Percentiles rank a stretch among this genome's conserved stretches.
Conservation (phyloP, 2,797 vertebrate species). For the Linurgus olivaceus region DNA sequence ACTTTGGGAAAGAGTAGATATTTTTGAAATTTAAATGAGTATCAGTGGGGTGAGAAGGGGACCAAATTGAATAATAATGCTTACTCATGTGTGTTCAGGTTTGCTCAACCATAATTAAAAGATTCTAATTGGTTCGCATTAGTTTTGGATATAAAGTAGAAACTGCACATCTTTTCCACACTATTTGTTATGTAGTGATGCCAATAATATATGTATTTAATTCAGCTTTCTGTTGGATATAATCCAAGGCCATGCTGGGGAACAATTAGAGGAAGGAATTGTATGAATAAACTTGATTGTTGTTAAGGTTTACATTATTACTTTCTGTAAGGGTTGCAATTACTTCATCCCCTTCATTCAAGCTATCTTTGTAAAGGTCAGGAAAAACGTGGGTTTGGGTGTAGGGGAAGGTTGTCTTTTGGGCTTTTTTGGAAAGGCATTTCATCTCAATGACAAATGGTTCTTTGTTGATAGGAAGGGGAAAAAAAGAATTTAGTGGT, state of each 20-base stretch:
- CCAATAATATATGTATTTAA: constrained; percentile 60
- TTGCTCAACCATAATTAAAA: constrained; percentile 58
- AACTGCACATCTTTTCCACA: constrained; percentile 35
- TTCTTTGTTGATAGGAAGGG: neutral
- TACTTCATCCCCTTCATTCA: constrained; percentile 55
- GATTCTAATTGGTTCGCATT: constrained; percentile 55
- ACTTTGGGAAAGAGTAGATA: neutral
- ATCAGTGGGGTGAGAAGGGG: neutral
- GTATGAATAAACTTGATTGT: constrained; percentile 46
- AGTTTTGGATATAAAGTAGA: constrained; percentile 16
- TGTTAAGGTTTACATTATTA: constrained; percentile 30
- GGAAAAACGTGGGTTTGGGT: neutral
- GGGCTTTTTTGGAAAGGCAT: neutral
- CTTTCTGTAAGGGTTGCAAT: constrained; percentile 39
- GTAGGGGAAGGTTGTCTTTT: neutral
- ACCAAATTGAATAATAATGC: constrained; percentile 12
- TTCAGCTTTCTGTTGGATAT: neutral
- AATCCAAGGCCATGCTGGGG: constrained; percentile 8
- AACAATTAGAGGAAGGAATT: constrained; percentile 43
- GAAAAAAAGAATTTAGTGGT: neutral
- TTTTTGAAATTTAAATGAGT: constrained; percentile 51
- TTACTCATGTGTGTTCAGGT: neutral
- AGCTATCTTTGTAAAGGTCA: constrained; percentile 33
- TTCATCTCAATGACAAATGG: constrained; percentile 26
- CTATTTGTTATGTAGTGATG: constrained; percentile 41